Percentiles rank a stretch among this genome's conserved stretches.
These are phyloP conservation scores for Chelon labrosus DNA, from an alignment of 2,797 vertebrate species.

Conservation along the genomic window DNA sequence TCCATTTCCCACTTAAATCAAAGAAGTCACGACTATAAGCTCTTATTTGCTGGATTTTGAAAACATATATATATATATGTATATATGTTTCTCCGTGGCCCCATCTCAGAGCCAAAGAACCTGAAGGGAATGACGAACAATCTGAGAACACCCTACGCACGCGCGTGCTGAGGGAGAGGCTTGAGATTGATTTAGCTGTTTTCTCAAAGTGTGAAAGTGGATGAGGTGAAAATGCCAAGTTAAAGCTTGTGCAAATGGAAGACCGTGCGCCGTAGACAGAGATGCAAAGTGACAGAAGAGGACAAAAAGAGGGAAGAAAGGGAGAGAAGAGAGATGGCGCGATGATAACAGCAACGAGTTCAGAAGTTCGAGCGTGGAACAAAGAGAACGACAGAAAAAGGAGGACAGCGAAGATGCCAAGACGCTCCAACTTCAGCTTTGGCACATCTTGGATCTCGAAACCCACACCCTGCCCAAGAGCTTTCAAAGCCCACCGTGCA, in stretches of 20 bases:
- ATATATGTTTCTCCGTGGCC: background rate
- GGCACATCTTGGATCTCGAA: background rate
- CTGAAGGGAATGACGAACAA: constrained; percentile 13
- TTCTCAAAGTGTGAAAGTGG: constrained; percentile 26
- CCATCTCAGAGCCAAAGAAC: constrained; percentile 15
- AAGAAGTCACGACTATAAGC: constrained; percentile 18
- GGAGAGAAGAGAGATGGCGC: constrained; percentile 22
- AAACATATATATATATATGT: background rate
- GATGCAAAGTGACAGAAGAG: constrained; percentile 59
- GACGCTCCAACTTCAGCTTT: background rate
- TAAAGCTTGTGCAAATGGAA: constrained; percentile 46
- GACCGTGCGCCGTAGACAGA: constrained; percentile 31
- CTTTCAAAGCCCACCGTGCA: background rate
- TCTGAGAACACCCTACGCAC: background rate
- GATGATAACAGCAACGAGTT: constrained; percentile 36
- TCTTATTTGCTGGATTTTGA: constrained; percentile 12
- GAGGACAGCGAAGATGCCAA: constrained; percentile 4
- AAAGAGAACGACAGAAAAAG: constrained; percentile 28
- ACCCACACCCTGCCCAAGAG: background rate
- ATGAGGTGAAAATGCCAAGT: constrained; percentile 39
- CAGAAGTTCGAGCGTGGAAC: constrained; percentile 22
- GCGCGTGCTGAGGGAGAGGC: background rate
- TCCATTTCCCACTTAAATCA: constrained; percentile 3
- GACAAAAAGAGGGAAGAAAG: constrained; percentile 17
- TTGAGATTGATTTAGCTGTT: constrained; percentile 47